phyloP scores from a whole-genome alignment of 2,888 invertebrate genomes.

The Cheilosia soror region DNA sequence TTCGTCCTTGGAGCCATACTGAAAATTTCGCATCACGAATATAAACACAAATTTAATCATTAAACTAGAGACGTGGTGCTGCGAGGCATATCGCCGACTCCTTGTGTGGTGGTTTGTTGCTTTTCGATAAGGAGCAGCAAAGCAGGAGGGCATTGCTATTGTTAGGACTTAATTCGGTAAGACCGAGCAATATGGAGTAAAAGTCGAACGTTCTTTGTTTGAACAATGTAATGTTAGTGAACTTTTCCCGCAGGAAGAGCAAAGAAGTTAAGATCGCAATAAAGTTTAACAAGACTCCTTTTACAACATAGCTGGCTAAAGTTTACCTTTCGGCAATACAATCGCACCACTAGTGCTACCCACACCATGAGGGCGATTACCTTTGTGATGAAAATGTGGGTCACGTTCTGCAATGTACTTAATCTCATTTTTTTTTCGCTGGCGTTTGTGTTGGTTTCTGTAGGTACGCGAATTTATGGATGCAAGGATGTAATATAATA shows the following conservation, averaged over 20 bases:
- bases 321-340: conserved; percentile 28
- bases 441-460: conserved; percentile 14
- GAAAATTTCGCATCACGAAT: conserved; percentile 10
- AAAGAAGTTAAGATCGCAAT: conserved; percentile 48
- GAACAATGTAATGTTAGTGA: conserved; percentile 38
- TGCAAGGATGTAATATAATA: background rate
- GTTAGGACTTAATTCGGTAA: conserved; percentile 28
- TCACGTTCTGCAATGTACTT: conserved; percentile 65
- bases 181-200: background rate
- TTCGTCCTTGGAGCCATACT: background rate
- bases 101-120: background rate
- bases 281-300: conserved; percentile 48
- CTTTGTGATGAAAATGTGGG: conserved; percentile 59
- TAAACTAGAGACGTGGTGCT: conserved; percentile 5
- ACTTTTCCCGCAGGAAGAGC: conserved; percentile 8
- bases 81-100: conserved; percentile 6
- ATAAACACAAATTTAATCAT: conserved; percentile 45
- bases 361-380: conserved; percentile 36
- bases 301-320: conserved; percentile 24
- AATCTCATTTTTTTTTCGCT: conserved; percentile 47
- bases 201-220: conserved; percentile 24
- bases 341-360: background rate
- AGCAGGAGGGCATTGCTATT: background rate
- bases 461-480: background rate
- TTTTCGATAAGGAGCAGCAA: conserved; percentile 15